phyloP scores from a whole-genome alignment of 2,888 invertebrate species.

The Argyresthia goedartella region DNA sequence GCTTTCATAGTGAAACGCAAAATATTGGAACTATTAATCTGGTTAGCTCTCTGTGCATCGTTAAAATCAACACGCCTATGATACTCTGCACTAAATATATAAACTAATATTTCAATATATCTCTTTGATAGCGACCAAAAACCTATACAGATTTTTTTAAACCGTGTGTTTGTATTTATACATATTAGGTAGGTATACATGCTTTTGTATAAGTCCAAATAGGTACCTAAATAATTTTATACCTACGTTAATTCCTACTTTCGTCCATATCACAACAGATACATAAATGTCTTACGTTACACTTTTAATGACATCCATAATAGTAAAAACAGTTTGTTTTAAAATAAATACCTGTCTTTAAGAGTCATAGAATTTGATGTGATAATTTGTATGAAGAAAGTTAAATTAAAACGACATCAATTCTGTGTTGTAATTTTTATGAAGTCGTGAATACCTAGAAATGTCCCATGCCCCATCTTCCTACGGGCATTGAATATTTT shows the following conservation, averaged over 20 bases:
- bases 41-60: too few relatives aligned
- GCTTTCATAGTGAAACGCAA: neutral
- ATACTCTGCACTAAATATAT: too few relatives aligned
- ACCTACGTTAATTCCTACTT: neutral
- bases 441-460: too few relatives aligned
- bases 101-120: too few relatives aligned
- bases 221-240: neutral
- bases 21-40: neutral
- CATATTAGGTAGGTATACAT: neutral
- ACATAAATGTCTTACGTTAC: neutral
- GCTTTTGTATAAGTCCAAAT: neutral
- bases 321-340: neutral
- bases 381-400: neutral
- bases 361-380: conserved; percentile 2
- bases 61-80: too few relatives aligned
- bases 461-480: too few relatives aligned
- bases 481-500: too few relatives aligned
- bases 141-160: neutral
- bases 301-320: neutral
- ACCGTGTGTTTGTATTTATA: neutral
- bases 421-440: too few relatives aligned
- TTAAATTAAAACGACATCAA: neutral
- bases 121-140: neutral
- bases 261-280: too few relatives aligned
- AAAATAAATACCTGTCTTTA: too few relatives aligned